These are phyloP conservation scores for Polietes domitor DNA, from an alignment of 2,888 invertebrate species.

Conservation along the genomic window DNA sequence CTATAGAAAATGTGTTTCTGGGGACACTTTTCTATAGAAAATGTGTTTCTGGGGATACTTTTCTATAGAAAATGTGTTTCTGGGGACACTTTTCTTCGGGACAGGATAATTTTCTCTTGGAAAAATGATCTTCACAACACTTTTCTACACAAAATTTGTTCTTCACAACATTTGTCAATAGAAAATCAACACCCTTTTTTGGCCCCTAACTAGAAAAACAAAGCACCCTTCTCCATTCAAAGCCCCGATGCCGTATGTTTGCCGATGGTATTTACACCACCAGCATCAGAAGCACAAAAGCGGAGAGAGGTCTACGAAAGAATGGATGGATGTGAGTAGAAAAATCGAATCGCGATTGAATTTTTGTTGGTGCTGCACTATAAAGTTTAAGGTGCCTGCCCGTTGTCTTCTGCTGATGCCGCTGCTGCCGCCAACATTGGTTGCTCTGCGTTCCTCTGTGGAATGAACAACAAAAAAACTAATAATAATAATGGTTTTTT, in stretches of 20 bases:
- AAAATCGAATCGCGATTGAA: conserved; percentile 62
- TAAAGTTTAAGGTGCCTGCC: conserved; percentile 44
- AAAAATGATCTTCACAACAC: too few species aligned
- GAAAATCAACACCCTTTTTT: too few species aligned
- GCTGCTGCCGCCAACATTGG: conserved; percentile 1
- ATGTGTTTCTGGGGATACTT: too few species aligned
- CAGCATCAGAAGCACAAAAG: neutral
- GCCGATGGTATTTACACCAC: neutral
- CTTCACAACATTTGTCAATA: too few species aligned
- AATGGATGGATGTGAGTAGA: neutral
- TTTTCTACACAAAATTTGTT: too few species aligned
- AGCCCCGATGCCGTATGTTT: neutral
- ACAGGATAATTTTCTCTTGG: too few species aligned
- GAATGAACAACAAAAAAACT: conserved; percentile 41
- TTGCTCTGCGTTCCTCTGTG: neutral
- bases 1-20: too few species aligned
- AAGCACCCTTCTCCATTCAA: neutral
- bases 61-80: too few species aligned
- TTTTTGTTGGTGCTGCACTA: neutral
- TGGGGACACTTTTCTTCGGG: too few species aligned
- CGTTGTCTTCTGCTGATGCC: neutral
- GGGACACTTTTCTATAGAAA: too few species aligned
- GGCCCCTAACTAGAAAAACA: neutral
- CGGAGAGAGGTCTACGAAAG: conserved; percentile 15
- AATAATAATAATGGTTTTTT: conserved; percentile 65